A percentile compares a stretch with the other conserved stretches of the same genome.
Evolutionary conservation across 2,888 invertebrate species (phyloP).

Genomic region (Galerucella pusilla): DNA sequence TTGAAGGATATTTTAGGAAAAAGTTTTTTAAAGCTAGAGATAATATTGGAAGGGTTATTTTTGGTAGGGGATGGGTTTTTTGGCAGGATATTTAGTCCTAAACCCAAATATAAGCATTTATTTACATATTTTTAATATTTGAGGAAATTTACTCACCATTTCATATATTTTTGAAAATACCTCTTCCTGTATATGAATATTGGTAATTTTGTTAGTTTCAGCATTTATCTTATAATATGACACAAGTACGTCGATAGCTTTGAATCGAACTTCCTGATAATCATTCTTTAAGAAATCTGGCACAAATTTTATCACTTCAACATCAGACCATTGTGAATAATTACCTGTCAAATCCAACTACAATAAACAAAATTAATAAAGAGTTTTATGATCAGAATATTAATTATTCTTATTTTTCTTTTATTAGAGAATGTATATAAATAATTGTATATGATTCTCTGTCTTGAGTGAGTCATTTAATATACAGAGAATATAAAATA

Average conservation of each 20-base stretch:
- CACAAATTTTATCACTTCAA: conserved; percentile 51
- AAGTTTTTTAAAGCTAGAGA: too few relatives aligned
- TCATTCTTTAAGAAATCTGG: conserved; percentile 60
- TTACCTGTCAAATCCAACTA: conserved; percentile 55
- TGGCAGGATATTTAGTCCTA: too few relatives aligned
- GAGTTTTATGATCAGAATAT: neutral
- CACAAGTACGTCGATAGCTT: conserved; percentile 61
- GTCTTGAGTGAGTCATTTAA: too few relatives aligned
- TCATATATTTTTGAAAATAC: conserved; percentile 59
- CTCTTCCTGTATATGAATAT: conserved; percentile 53
- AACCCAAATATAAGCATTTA: too few relatives aligned
- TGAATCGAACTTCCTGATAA: conserved; percentile 63
- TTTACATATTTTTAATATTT: too few relatives aligned
- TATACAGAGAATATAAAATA: too few relatives aligned
- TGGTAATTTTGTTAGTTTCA: conserved; percentile 40
- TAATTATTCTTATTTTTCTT: neutral
- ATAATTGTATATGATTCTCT: too few relatives aligned
- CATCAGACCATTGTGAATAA: conserved; percentile 52
- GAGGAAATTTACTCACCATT: conserved; percentile 40
- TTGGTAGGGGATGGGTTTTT: too few relatives aligned
- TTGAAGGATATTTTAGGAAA: too few relatives aligned
- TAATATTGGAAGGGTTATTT: too few relatives aligned
- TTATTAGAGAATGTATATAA: too few relatives aligned
- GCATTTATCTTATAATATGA: conserved; percentile 56
- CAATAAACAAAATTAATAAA: conserved; percentile 1